These are phyloP conservation scores for Zenarchopterus dispar DNA, from an alignment of 2,797 vertebrate species.

Conservation along the genomic window DNA sequence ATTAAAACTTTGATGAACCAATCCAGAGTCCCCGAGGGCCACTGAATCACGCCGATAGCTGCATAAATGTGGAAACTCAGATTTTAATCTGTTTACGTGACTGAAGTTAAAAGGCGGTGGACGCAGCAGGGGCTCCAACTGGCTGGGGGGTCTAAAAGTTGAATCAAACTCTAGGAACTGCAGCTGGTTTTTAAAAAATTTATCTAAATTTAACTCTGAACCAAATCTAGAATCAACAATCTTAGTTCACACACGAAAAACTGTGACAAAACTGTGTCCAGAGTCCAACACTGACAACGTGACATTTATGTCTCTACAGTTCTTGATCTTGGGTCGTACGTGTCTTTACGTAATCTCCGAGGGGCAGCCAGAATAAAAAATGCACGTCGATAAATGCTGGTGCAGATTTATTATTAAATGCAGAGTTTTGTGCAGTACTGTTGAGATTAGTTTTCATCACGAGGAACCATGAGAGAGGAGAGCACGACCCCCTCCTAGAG, in stretches of 20 bases:
- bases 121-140: conserved; percentile 18
- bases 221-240: conserved; percentile 13
- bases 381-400: no score
- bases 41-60: conserved; percentile 47
- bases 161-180: conserved; percentile 39
- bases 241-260: not conserved
- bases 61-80: conserved; percentile 46
- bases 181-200: conserved; percentile 1
- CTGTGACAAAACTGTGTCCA: not conserved
- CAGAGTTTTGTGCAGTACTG: no score
- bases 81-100: conserved; percentile 70
- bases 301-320: not conserved
- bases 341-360: no score
- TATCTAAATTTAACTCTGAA: conserved; percentile 13
- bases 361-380: no score
- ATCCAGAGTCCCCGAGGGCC: conserved; percentile 46
- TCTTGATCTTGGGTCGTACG: no score
- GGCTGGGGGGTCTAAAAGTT: conserved; percentile 8
- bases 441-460: no score
- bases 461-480: no score
- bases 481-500: no score
- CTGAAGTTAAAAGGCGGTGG: conserved; percentile 46
- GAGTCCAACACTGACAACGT: not conserved
- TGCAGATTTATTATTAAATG: no score
- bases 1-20: conserved; percentile 65